Evolutionary conservation across 2,888 invertebrate genomes (phyloP).

Genomic region (Noctua janthe): DNA sequence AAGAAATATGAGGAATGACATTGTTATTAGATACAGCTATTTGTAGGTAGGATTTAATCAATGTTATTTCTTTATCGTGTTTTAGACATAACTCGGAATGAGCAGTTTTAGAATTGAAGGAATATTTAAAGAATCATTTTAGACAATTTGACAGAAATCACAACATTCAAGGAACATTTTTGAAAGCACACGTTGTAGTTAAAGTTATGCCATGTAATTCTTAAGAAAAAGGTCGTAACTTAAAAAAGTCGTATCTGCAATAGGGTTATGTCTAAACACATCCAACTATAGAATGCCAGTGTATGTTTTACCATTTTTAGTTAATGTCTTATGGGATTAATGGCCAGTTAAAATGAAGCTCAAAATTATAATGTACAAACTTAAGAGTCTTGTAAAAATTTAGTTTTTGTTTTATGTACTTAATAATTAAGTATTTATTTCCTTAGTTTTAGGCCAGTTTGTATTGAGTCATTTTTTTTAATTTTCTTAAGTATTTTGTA

Average conservation of each 20-base stretch:
- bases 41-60: constrained; percentile 28
- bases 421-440: constrained; percentile 86
- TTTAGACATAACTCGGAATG: constrained; percentile 44
- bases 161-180: neutral
- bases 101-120: neutral
- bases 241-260: neutral
- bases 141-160: neutral
- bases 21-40: constrained; percentile 39
- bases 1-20: constrained; percentile 45
- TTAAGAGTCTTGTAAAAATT: constrained; percentile 75
- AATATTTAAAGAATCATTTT: neutral
- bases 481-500: constrained; percentile 65
- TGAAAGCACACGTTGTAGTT: neutral
- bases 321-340: constrained; percentile 82
- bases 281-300: constrained; percentile 71
- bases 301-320: constrained; percentile 81
- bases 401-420: constrained; percentile 70
- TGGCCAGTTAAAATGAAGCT: constrained; percentile 88
- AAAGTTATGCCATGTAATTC: neutral
- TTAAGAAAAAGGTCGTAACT: neutral
- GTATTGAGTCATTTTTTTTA: constrained; percentile 85
- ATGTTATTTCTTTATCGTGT: constrained; percentile 60
- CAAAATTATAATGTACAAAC: constrained; percentile 88
- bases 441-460: constrained; percentile 86
- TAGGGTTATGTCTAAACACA: constrained; percentile 55